Evolutionary conservation across 2,113 vertebrate genomes (phyloP).

Genomic region (Perccottus glenii): DNA sequence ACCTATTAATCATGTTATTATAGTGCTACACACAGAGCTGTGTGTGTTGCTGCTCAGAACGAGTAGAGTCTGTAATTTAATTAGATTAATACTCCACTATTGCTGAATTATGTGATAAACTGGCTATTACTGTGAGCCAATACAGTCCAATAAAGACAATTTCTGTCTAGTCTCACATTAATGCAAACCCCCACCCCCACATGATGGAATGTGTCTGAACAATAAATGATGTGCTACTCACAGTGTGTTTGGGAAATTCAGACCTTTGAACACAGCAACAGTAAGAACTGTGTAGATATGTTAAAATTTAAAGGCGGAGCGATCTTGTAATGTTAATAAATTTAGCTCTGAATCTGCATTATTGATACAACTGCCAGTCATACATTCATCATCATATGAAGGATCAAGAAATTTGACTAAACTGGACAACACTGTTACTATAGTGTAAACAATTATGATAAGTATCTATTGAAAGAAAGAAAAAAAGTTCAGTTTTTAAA

Average conservation of each 20-base stretch:
- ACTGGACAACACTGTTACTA: too few species aligned
- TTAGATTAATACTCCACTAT: conserved; percentile 30
- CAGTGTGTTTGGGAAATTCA: conserved; percentile 29
- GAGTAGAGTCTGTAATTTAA: conserved; percentile 38
- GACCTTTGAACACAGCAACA: too few species aligned
- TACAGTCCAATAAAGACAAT: conserved; percentile 33
- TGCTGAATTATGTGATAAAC: conserved; percentile 31
- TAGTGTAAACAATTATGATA: too few species aligned
- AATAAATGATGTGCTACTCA: conserved; percentile 39
- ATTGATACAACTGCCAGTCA: background rate
- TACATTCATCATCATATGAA: background rate
- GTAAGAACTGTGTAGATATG: too few species aligned
- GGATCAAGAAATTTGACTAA: too few species aligned
- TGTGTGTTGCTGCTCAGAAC: conserved; percentile 11
- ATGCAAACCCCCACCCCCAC: conserved; percentile 4
- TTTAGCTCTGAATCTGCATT: too few species aligned
- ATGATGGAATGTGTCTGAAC: conserved; percentile 27
- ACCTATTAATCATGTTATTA: conserved; percentile 62
- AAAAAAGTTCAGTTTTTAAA: too few species aligned
- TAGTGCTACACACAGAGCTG: conserved; percentile 48
- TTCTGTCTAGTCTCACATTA: conserved; percentile 38
- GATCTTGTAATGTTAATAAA: too few species aligned
- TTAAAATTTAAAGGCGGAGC: too few species aligned
- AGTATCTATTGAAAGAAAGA: background rate
- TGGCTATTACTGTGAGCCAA: conserved; percentile 32